Conservation (phyloP, 1,140 invertebrate species). For the Drosophila athabasca region DNA sequence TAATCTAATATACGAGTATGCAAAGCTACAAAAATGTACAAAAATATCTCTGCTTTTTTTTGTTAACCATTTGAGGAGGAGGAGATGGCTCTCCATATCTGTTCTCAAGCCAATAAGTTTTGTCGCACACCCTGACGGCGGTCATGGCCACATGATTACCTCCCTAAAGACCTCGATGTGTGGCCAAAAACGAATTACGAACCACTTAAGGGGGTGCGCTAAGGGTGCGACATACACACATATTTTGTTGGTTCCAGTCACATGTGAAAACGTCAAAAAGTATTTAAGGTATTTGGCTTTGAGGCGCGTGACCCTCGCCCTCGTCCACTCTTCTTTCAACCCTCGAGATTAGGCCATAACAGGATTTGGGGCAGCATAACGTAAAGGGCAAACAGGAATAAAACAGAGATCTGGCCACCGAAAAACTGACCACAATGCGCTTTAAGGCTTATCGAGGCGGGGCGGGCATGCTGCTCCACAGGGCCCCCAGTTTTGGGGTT, state of each 20-base stretch:
- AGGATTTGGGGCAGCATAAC: not conserved
- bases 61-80: too few relatives aligned
- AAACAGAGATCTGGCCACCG: constrained; percentile 34
- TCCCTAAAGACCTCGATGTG: constrained; percentile 13
- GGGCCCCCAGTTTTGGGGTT: constrained; percentile 10
- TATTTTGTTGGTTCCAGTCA: constrained; percentile 6
- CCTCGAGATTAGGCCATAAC: constrained; percentile 1
- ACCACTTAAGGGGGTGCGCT: constrained; percentile 25
- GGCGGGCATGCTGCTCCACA: too few relatives aligned
- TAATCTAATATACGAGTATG: constrained; percentile 2
- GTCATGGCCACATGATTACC: constrained; percentile 4
- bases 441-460: constrained; percentile 49
- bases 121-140: not conserved
- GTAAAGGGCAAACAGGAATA: constrained; percentile 22
- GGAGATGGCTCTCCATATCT: too few relatives aligned
- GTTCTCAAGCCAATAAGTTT: too few relatives aligned
- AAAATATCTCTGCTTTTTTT: too few relatives aligned
- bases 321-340: not conserved
- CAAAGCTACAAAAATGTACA: constrained; percentile 6
- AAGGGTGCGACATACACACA: constrained; percentile 5
- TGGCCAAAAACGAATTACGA: constrained; percentile 34
- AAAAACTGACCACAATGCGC: constrained; percentile 55
- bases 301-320: constrained; percentile 22
- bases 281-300: constrained; percentile 44
- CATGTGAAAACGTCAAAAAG: constrained; percentile 42